Percentiles rank a stretch among this genome's conserved stretches.
Conservation (phyloP, 2,797 vertebrate genomes). For the Enteromius thamalakanensis region DNA sequence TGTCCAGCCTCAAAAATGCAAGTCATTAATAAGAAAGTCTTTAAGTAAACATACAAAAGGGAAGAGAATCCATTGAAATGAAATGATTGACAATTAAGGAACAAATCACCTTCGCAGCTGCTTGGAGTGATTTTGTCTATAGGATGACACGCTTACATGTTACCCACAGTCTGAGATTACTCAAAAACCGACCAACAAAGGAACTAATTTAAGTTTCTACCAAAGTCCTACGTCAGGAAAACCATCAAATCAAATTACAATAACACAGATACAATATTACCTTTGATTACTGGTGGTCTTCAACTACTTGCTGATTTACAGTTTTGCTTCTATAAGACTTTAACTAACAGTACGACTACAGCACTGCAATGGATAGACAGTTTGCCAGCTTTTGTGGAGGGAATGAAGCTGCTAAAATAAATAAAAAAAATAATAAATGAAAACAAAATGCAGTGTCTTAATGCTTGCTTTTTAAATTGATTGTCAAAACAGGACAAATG, state of each 20-base stretch:
- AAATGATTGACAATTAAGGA: constrained; percentile 53
- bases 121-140: constrained; percentile 34
- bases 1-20: constrained; percentile 74
- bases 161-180: constrained; percentile 37
- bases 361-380: constrained; percentile 20
- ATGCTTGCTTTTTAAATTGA: constrained; percentile 59
- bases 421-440: background rate
- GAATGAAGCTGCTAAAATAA: constrained; percentile 1
- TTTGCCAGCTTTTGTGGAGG: constrained; percentile 11
- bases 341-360: constrained; percentile 34
- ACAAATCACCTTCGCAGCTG: constrained; percentile 40
- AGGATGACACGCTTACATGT: constrained; percentile 51
- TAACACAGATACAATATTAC: constrained; percentile 44
- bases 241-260: constrained; percentile 51
- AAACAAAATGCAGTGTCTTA: constrained; percentile 39
- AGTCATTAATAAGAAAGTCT: constrained; percentile 76
- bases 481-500: constrained; percentile 65
- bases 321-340: constrained; percentile 40
- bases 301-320: constrained; percentile 34
- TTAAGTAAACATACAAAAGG: constrained; percentile 74
- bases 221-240: constrained; percentile 47
- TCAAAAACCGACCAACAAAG: constrained; percentile 48
- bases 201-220: constrained; percentile 43
- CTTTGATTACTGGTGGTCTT: constrained; percentile 46
- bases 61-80: constrained; percentile 57